These are phyloP conservation scores for Melikaiella ostensackeni DNA, from an alignment of 2,888 invertebrate genomes.

Conservation along the genomic window DNA sequence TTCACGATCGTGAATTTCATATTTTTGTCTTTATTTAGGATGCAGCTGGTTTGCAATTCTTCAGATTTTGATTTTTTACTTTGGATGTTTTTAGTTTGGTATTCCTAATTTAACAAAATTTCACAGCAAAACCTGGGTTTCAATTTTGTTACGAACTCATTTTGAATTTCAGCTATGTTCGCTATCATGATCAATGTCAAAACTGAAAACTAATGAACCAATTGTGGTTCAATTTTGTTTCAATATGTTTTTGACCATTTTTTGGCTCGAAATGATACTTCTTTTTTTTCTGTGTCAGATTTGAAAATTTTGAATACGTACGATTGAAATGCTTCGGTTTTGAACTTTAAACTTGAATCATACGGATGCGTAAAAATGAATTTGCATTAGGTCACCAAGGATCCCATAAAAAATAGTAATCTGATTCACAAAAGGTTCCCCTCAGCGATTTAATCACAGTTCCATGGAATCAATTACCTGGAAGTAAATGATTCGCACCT, in stretches of 20 bases:
- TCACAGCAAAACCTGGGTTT: too few relatives aligned
- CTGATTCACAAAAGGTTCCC: constrained; percentile 2
- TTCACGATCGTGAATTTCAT: neutral
- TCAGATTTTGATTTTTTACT: neutral
- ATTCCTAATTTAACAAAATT: too few relatives aligned
- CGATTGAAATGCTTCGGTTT: neutral
- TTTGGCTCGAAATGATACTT: too few relatives aligned
- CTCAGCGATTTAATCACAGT: neutral
- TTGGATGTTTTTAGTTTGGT: too few relatives aligned
- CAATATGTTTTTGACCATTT: too few relatives aligned
- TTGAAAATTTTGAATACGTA: too few relatives aligned
- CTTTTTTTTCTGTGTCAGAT: too few relatives aligned
- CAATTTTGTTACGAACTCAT: too few relatives aligned
- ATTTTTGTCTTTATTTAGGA: constrained; percentile 2
- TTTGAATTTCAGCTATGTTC: too few relatives aligned
- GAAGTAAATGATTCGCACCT: constrained; percentile 12
- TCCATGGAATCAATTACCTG: neutral
- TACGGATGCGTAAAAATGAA: neutral
- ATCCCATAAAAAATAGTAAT: neutral
- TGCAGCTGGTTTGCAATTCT: neutral
- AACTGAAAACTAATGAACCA: too few relatives aligned
- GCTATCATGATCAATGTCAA: too few relatives aligned
- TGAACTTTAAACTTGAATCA: neutral
- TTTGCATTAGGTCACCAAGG: neutral
- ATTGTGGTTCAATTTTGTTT: too few relatives aligned